phyloP scores from a whole-genome alignment of 2,797 vertebrate genomes.

The Eremophila alpestris region DNA sequence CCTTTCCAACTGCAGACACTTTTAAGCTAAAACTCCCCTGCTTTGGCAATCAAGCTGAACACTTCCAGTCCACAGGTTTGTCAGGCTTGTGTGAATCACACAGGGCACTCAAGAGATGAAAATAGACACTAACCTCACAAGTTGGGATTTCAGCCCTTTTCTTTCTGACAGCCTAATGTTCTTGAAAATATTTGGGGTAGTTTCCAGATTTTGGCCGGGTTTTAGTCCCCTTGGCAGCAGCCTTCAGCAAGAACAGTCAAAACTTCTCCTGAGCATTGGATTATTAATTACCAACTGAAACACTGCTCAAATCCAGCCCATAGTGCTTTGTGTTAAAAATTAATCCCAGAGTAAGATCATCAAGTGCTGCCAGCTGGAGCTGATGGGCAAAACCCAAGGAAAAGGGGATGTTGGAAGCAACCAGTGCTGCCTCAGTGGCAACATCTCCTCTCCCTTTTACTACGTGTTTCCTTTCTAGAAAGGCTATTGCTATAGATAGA shows the following conservation, averaged over 20 bases:
- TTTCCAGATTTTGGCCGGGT: neutral
- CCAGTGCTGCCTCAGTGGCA: neutral
- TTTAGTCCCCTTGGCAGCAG: neutral
- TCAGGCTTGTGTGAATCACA: conserved; percentile 11
- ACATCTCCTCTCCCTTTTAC: neutral
- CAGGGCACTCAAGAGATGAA: neutral
- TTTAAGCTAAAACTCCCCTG: neutral
- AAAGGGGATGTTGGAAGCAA: neutral
- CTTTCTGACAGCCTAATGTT: neutral
- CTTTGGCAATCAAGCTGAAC: neutral
- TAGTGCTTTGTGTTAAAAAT: neutral
- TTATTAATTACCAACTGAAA: neutral
- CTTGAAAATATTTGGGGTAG: neutral
- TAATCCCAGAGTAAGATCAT: neutral
- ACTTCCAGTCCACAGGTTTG: neutral
- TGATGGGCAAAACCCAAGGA: neutral
- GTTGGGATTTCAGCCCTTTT: neutral
- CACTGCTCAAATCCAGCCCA: neutral
- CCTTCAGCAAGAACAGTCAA: neutral
- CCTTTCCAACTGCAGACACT: neutral
- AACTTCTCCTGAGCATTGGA: neutral
- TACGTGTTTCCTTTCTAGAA: conserved; percentile 29
- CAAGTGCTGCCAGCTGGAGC: neutral
- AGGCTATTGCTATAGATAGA: conserved; percentile 47
- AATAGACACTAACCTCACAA: neutral